These are phyloP conservation scores for Batillaria attramentaria DNA, from an alignment of 1,140 invertebrate genomes.

Conservation along the genomic window DNA sequence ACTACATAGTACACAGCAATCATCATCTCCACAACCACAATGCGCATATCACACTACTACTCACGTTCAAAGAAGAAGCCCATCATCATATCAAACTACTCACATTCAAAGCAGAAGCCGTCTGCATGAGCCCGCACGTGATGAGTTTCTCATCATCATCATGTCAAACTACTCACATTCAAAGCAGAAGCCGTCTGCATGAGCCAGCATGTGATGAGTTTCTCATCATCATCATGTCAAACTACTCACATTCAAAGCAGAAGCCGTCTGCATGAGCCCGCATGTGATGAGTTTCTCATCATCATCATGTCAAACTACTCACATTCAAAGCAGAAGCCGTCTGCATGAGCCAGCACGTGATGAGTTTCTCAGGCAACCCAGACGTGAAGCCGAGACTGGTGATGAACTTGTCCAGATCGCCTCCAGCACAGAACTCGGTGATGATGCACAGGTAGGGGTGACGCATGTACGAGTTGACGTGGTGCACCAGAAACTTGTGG, in stretches of 20 bases:
- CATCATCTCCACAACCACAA: too few species aligned
- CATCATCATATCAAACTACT: too few species aligned
- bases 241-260: conserved; percentile 20
- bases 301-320: too few species aligned
- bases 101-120: conserved; percentile 16
- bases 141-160: conserved; percentile 29
- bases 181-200: conserved; percentile 18
- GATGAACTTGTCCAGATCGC: conserved; percentile 31
- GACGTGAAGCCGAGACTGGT: background rate
- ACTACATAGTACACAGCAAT: too few species aligned
- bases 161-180: conserved; percentile 14
- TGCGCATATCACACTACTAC: too few species aligned
- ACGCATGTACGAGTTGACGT: conserved; percentile 28
- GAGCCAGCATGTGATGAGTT: conserved; percentile 31
- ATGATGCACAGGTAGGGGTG: conserved; percentile 32
- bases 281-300: conserved; percentile 29
- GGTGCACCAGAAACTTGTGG: conserved; percentile 30
- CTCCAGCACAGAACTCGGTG: conserved; percentile 37
- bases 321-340: conserved; percentile 30
- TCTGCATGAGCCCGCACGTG: conserved; percentile 26
- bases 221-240: too few species aligned
- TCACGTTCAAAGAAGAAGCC: too few species aligned
- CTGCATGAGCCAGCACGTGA: conserved; percentile 37
- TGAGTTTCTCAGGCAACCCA: conserved; percentile 33
- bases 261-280: conserved; percentile 22